A percentile compares a stretch with the other conserved stretches of the same genome.
These are phyloP conservation scores for Rana temporaria DNA, from an alignment of 2,113 vertebrate species.

Conservation along the genomic window DNA sequence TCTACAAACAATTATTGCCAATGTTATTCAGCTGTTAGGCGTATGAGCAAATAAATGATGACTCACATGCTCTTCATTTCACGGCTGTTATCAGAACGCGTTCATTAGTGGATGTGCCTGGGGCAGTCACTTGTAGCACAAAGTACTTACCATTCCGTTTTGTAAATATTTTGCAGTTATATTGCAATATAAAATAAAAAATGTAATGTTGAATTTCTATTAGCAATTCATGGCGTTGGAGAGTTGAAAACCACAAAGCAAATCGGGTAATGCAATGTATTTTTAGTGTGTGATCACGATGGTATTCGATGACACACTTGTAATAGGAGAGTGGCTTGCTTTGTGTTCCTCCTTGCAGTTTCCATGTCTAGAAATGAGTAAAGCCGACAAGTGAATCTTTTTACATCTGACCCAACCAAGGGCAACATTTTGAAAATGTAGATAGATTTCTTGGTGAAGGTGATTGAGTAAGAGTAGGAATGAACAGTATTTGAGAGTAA, in stretches of 20 bases:
- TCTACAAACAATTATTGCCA: constrained; percentile 13
- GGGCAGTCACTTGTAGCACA: not conserved
- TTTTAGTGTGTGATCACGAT: not conserved
- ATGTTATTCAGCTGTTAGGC: constrained; percentile 29
- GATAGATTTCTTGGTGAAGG: too few species aligned
- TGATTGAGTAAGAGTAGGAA: too few species aligned
- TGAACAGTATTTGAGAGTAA: too few species aligned
- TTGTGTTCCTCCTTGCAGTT: not conserved
- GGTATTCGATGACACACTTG: not conserved
- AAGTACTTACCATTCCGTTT: constrained; percentile 21
- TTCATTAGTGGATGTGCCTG: constrained; percentile 30
- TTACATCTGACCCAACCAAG: not conserved
- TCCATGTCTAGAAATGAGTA: not conserved
- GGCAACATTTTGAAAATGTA: not conserved
- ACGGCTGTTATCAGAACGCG: constrained; percentile 22
- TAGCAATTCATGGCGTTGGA: not conserved
- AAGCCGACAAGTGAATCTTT: not conserved
- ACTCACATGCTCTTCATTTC: constrained; percentile 13
- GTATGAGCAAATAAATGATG: constrained; percentile 36
- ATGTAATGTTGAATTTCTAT: not conserved
- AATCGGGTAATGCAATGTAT: not conserved
- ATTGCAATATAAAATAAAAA: not conserved
- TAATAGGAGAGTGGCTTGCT: not conserved
- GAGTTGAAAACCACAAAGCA: not conserved
- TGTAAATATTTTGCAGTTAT: constrained; percentile 21